Base-by-base conservation (phyloP, 2,888 invertebrate genomes). In the Stenichneumon culpator region DNA sequence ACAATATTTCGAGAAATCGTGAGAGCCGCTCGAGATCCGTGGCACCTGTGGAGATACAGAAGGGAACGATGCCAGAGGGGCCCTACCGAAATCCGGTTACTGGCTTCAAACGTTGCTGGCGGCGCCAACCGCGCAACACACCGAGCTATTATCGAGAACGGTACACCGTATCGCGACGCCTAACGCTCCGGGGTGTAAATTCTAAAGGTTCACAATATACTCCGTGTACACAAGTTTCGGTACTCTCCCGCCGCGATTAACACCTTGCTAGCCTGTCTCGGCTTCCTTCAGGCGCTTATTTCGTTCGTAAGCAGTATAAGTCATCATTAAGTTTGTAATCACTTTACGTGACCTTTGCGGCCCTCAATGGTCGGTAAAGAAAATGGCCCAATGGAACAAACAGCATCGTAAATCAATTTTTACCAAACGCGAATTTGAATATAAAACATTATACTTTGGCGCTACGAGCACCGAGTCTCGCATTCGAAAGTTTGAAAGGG, bases 141-240 rank as follows among this genome's bases (percentile, higher is more conserved):
- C 67, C 57, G 57, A 60, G 65, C 72, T 67, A 79, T 80, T 84
- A 80, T 80, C 80, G 80, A 57, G 65, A 77, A 72, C 75, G 36
- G 57, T 47, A 22, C 57, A 25, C 39, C 32, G 69, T 79, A 63
- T 79, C 79, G 39, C 22, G n/a, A 19, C 19, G 73, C 22, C 78
- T n/a, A 57, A 60, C 57, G 47, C 57, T 75, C 28, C 47, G 70
- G 75, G 65, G 60, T 73, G 77, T 73, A 44, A 77, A 80, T 77
- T 80, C 52, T 70, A 75, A 84, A 77, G 77, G 79, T 70, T 84
- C 65, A 70, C 83, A 60, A 44, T 63, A 57, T 68, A 74, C 19
- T 14, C 60, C 25, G 16, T 22, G 50, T 19, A 22, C 54, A 36
- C 28, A 68, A 78, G 67, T 72, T 68, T 73, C 44, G 36, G 70